Conservation (phyloP, 2,113 vertebrate species). For the Phasianus colchicus region DNA sequence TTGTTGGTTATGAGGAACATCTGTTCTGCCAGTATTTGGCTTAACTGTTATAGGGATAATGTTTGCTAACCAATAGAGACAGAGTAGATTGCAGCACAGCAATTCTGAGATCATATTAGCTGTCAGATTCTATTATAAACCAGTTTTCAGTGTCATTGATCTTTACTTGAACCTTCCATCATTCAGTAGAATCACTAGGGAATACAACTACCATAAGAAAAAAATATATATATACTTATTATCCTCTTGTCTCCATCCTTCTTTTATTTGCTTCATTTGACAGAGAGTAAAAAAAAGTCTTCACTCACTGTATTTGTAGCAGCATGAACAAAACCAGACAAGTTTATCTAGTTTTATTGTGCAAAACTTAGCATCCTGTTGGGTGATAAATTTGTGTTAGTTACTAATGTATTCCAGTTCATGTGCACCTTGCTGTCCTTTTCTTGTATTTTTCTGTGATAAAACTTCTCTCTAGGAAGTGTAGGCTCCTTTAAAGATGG, state of each 20-base stretch:
- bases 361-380: neutral
- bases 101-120: neutral
- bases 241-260: neutral
- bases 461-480: neutral
- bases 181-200: neutral
- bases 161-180: constrained; percentile 6
- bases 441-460: neutral
- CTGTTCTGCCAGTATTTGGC: constrained; percentile 33
- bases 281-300: neutral
- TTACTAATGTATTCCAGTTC: neutral
- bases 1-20: constrained; percentile 11
- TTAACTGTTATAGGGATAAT: constrained; percentile 12
- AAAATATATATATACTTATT: neutral
- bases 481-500: neutral
- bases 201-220: neutral
- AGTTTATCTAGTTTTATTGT: neutral
- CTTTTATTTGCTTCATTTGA: neutral
- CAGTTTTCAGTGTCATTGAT: constrained; percentile 35
- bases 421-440: neutral
- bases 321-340: neutral
- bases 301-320: neutral
- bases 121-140: constrained; percentile 39
- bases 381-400: neutral
- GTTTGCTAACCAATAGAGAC: constrained; percentile 33
- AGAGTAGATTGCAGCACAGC: neutral